Percentiles rank a stretch among this genome's conserved stretches.
Conservation (phyloP, 1,140 invertebrate species). For the Aphaenogaster rudis region DNA sequence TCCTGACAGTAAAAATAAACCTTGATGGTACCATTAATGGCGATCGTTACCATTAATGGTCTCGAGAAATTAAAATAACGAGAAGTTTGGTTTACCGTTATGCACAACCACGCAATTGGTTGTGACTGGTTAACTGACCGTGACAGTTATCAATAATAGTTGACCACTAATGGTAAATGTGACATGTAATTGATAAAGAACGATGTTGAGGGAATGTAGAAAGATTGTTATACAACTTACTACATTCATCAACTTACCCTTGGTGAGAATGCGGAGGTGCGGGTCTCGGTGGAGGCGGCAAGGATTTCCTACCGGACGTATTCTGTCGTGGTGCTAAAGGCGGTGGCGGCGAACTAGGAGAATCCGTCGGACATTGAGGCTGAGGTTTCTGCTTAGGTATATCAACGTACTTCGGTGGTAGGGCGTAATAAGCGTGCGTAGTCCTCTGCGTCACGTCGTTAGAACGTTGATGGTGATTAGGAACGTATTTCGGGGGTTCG, state of each 20-base stretch:
- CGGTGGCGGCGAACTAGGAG: conserved; percentile 80
- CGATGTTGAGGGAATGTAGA: neutral
- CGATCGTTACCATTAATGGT: conserved; percentile 21
- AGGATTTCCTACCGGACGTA: conserved; percentile 81
- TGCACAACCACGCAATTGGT: neutral
- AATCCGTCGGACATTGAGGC: conserved; percentile 71
- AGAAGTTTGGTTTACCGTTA: conserved; percentile 31
- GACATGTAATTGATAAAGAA: neutral
- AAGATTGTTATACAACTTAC: neutral
- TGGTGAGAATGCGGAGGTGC: conserved; percentile 81
- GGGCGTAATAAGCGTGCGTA: conserved; percentile 69
- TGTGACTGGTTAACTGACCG: neutral
- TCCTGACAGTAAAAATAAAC: neutral
- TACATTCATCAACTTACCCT: conserved; percentile 75
- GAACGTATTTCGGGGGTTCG: conserved; percentile 80
- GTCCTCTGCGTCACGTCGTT: conserved; percentile 65
- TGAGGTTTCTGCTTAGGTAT: conserved; percentile 77
- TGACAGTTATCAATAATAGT: neutral
- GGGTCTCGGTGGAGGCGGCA: conserved; percentile 85
- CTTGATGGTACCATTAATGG: neutral
- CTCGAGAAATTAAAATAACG: conserved; percentile 29
- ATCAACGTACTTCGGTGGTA: conserved; percentile 81
- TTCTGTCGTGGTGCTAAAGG: conserved; percentile 83
- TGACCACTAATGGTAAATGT: neutral
- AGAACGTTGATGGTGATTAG: conserved; percentile 75